Evolutionary conservation across 2,113 vertebrate species (phyloP).

Genomic region (Anser cygnoides): DNA sequence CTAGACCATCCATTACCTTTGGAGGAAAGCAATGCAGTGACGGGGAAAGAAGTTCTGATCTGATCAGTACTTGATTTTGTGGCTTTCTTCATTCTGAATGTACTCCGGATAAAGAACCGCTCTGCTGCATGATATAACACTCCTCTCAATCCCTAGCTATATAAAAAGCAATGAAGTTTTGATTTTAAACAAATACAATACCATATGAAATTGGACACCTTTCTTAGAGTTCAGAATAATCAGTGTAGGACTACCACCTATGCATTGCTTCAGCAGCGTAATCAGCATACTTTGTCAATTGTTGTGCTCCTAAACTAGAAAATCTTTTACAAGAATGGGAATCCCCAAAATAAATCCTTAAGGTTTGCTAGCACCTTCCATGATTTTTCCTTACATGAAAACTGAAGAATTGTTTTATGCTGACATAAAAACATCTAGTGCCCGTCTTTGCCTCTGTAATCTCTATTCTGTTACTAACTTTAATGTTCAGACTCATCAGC

Average conservation of each 20-base stretch:
- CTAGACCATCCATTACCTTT: neutral
- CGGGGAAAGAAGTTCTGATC: neutral
- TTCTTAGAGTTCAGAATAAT: neutral
- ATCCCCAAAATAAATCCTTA: neutral
- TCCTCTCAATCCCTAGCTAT: neutral
- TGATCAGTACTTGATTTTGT: neutral
- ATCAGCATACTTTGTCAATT: neutral
- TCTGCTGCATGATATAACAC: neutral
- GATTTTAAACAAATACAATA: neutral
- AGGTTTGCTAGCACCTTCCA: neutral
- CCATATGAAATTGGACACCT: neutral
- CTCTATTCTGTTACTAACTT: neutral
- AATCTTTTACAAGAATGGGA: neutral
- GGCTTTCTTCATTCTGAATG: neutral
- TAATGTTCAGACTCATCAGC: neutral
- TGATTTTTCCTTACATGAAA: neutral
- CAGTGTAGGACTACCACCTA: neutral
- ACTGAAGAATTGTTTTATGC: neutral
- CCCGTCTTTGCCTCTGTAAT: neutral
- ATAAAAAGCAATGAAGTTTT: neutral
- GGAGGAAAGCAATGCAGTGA: neutral
- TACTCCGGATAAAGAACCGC: neutral
- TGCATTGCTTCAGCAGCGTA: neutral
- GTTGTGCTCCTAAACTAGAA: neutral
- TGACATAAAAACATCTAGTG: neutral